Conservation (phyloP, 2,113 vertebrate species). For the Corythaixoides concolor region DNA sequence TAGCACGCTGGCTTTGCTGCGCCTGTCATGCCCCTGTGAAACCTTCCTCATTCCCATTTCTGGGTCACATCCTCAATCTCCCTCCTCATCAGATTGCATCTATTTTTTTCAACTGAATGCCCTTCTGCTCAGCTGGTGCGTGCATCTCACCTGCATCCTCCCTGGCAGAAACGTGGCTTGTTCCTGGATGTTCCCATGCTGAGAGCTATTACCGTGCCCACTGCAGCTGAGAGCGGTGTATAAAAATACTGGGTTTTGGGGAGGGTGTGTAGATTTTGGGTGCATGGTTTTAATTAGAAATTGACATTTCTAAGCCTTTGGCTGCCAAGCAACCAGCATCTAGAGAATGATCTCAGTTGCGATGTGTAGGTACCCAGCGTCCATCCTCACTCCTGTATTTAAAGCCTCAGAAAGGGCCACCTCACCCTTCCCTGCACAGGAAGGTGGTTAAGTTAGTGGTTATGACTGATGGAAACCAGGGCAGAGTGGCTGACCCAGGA, state of each 20-base stretch:
- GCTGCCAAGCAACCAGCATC: constrained; percentile 67
- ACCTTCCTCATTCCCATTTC: neutral
- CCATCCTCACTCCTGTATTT: neutral
- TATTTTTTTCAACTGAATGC: neutral
- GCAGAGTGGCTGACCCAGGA: neutral
- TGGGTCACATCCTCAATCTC: neutral
- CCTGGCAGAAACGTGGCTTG: neutral
- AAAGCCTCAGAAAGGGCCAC: neutral
- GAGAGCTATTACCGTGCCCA: neutral
- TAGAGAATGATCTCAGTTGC: neutral
- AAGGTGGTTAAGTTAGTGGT: accelerated
- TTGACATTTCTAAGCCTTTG: constrained; percentile 64
- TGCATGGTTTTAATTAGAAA: constrained; percentile 59
- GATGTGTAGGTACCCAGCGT: neutral
- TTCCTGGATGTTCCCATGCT: neutral
- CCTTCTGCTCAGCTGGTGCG: neutral
- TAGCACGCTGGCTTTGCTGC: neutral
- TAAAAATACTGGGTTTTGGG: neutral
- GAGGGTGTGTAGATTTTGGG: constrained; percentile 27
- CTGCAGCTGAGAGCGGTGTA: neutral
- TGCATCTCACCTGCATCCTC: neutral
- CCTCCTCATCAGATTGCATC: neutral
- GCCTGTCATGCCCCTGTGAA: neutral
- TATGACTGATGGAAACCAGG: neutral
- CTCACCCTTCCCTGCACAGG: neutral